Base-by-base conservation (phyloP, 1,140 invertebrate genomes). In the Saxidomus purpurata region DNA sequence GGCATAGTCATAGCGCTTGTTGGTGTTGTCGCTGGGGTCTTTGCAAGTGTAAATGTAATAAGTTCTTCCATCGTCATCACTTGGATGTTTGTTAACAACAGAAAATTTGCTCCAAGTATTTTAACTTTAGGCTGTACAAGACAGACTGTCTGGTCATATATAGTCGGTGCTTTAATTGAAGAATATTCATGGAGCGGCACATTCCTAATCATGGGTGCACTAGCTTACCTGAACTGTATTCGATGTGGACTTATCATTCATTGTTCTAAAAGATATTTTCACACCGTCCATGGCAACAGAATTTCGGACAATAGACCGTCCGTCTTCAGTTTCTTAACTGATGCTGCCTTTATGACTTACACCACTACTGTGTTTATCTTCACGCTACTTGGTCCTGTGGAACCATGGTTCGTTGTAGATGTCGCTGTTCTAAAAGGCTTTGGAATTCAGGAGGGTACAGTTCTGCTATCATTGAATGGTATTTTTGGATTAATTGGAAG, bases 401-500 rank as follows among this genome's bases (percentile, higher is more conserved):
- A 85, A 55, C 83, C 52, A 76, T 85, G 83, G 83, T 85, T 85
- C 36, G n/a, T n/a, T 22, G 69, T 76, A 2, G 83, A 85, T 34
- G 2, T 85, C 9, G 52, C 47, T 43, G 69, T 85, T 36, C 25
- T 85, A 15, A 85, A 74, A 69, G 83, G 69, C 8, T 85, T 74
- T 31, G 40, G 49, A 19, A 6, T 22, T 36, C 4, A 74, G 13
- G 40, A 9, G 6, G 83, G 83, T 0, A 31, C 83, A 4, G 25
- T n/a, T 3, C 36, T 85, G 15, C 34, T 85, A 22, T 74, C 83
- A 13, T 22, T 85, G 17, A 85, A 85, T 40, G 83, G 83, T 28
- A 59, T 85, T 25, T 38, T 59, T 52, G 69, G 83, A 34, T 25
- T 85, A 19, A 31, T 76, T 74, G 63, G 25, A 17, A 28, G 83